Evolutionary conservation across 2,797 vertebrate genomes (phyloP).

Genomic region (Acanthiza pusilla): DNA sequence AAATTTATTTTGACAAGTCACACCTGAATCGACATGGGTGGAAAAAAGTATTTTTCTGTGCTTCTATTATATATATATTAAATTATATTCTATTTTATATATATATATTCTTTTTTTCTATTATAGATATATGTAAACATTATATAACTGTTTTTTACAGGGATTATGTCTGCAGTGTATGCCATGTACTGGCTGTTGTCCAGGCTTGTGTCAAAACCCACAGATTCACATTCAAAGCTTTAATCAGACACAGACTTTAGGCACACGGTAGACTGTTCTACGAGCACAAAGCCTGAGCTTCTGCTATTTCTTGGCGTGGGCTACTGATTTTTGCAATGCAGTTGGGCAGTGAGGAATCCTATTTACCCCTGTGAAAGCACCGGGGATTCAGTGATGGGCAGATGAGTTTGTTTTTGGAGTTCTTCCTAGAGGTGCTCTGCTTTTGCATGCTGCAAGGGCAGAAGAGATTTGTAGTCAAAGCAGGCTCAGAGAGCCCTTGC

Average conservation of each 20-base stretch:
- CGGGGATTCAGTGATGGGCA: rapidly evolving
- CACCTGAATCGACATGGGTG: neutral
- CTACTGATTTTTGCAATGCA: neutral
- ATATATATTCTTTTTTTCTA: too few relatives aligned
- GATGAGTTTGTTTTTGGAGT: neutral
- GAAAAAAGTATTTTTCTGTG: neutral
- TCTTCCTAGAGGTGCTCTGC: neutral
- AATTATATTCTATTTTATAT: too few relatives aligned
- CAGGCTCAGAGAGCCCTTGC: neutral
- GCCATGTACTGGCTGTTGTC: neutral
- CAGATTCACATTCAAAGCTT: neutral
- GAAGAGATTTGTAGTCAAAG: neutral
- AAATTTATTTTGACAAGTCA: neutral
- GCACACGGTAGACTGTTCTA: neutral
- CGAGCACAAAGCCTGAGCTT: neutral
- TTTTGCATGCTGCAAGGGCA: neutral
- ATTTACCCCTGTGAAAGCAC: neutral
- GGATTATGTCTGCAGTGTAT: neutral
- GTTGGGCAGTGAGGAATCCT: neutral
- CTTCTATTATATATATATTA: neutral
- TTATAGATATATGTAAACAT: neutral
- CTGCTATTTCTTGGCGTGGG: neutral
- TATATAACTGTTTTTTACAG: neutral
- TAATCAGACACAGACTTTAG: neutral
- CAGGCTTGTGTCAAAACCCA: neutral